Base-by-base conservation (phyloP, 1,140 invertebrate species). In the Kradibia gibbosae region DNA sequence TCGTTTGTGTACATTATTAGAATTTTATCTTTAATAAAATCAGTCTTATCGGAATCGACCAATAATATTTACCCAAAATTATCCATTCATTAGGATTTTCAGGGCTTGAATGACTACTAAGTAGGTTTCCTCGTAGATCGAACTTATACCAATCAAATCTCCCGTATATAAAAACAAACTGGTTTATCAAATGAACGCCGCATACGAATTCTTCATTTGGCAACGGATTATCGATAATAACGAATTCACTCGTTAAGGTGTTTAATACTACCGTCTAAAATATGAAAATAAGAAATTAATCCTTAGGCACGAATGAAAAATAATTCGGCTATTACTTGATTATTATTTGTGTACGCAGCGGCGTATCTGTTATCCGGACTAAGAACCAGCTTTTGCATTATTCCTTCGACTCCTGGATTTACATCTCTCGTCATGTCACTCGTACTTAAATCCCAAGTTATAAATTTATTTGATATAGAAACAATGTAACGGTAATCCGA, bases 281-380 rank as follows among this genome's bases (percentile, higher is more conserved):
- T 70, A 17, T 78, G 50, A 31, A 53, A 65, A 53, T 53, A 53
- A 28, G 31, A 60, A 1, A 34, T 36, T 74, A n/a, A 72, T 74
- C 2, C 10, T 74, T 36, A 45, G 22, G 3, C 42, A 2, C 25
- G 39, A 72, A 17, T 28, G 10, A 4, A 25, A 50, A 50, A 25
- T 70, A 22, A 57, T n/a, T 28, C 39, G 79, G 45, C 74, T 80
- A 70, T 75, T 89, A 95, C 95, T 91, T 98, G 97, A 91, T 98
- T 97, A 88, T 99, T 99, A 86, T 98, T 99, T 1, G 98, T 99
- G 87, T 95, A 98, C 7, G 98, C 97, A n/a, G 97, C 96, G 1
- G 97, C 97, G 92, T 96, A 99, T 90, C 98, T 97, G 88, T 99
- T 99, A 88, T 99, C 98, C 0, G 97, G 96, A 83, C 97, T 98